Evolutionary conservation across 2,113 vertebrate genomes (phyloP).

Genomic region (Pomatorhinus ruficollis): DNA sequence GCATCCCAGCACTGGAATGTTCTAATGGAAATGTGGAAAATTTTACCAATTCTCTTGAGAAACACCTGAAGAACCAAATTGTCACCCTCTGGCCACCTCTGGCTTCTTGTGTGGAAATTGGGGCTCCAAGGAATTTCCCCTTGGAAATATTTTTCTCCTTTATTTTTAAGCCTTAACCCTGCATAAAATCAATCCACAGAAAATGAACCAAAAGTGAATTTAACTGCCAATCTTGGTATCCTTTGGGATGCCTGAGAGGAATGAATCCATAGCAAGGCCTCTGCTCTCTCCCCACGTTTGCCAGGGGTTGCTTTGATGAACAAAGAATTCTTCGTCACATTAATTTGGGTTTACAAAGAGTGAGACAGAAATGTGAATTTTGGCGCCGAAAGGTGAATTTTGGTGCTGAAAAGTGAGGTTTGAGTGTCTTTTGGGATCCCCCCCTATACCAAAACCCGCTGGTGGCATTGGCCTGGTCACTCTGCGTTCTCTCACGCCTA

Average conservation of each 20-base stretch:
- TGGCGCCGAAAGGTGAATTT: neutral
- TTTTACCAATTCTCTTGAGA: neutral
- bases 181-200: neutral
- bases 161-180: neutral
- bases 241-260: neutral
- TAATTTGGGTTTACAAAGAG: neutral
- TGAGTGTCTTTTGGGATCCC: neutral
- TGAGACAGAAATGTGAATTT: neutral
- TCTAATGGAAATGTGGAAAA: neutral
- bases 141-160: neutral
- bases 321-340: neutral
- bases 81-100: neutral
- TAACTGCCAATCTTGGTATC: neutral
- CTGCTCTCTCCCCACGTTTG: neutral
- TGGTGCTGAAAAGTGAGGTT: neutral
- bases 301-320: neutral
- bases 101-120: neutral
- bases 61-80: neutral
- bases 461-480: neutral
- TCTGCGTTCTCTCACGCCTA: accelerated
- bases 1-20: neutral
- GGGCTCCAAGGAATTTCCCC: neutral
- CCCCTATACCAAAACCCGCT: neutral
- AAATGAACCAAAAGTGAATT: neutral
- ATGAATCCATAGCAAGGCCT: neutral